A percentile compares a stretch with the other conserved stretches of the same genome.
phyloP scores from a whole-genome alignment of 2,113 vertebrate genomes.

The Ictalurus punctatus region DNA sequence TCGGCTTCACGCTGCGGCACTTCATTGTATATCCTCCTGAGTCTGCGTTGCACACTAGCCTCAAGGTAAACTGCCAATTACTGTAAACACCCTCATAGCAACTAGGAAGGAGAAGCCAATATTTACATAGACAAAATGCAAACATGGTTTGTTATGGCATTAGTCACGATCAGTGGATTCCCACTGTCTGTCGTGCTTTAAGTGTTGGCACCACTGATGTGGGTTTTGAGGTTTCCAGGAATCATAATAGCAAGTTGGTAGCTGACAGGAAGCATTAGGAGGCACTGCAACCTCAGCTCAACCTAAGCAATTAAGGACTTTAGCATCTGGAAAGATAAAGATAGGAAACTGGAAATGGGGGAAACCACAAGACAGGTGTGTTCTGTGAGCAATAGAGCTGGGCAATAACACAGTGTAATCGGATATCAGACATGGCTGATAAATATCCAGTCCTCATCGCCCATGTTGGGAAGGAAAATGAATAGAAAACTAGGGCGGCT shows the following conservation, averaged over 20 bases:
- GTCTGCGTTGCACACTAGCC: conserved; percentile 80
- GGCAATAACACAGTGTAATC: not conserved
- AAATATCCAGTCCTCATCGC: not conserved
- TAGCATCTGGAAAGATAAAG: conserved; percentile 1
- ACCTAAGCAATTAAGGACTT: not conserved
- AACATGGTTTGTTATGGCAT: not conserved
- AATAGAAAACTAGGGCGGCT: not conserved
- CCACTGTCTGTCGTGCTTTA: not conserved
- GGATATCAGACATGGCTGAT: not conserved
- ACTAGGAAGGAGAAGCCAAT: conserved; percentile 16
- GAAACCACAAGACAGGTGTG: conserved; percentile 13
- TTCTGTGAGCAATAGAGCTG: not conserved
- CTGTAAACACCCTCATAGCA: conserved; percentile 4
- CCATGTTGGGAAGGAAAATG: not conserved
- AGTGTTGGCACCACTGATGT: not conserved
- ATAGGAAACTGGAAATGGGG: not conserved
- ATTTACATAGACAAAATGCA: not conserved
- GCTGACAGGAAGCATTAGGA: conserved; percentile 20
- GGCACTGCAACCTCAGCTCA: conserved; percentile 1
- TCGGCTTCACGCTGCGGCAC: conserved; percentile 94
- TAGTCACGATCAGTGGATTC: not conserved
- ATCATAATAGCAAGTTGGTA: not conserved
- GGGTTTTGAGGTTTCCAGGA: not conserved
- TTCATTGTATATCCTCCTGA: conserved; percentile 98
- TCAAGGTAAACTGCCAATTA: conserved; percentile 76